Percentiles rank a stretch among this genome's conserved stretches.
Conservation (phyloP, 2,797 vertebrate species). For the Ciconia nigra region DNA sequence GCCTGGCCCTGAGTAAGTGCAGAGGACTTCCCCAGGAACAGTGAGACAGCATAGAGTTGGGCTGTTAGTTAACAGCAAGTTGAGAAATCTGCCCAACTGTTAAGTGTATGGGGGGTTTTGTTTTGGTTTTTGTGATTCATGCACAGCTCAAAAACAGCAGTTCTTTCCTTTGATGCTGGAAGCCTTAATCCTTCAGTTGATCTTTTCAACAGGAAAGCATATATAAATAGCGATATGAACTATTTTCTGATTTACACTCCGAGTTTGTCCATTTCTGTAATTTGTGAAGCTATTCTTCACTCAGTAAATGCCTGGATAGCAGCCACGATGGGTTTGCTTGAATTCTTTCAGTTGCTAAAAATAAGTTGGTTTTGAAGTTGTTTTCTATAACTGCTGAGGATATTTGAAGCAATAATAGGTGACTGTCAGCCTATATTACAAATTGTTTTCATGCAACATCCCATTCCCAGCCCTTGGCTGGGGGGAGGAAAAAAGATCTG, state of each 20-base stretch:
- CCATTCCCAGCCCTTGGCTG: neutral
- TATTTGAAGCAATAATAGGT: constrained; percentile 24
- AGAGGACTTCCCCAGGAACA: neutral
- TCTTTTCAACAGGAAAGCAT: constrained; percentile 1
- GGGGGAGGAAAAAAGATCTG: neutral
- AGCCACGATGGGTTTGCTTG: neutral
- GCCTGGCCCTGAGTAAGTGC: neutral
- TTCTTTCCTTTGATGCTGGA: neutral
- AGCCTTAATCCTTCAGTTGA: neutral
- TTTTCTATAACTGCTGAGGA: neutral
- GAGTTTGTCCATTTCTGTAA: constrained; percentile 32
- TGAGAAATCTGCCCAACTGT: constrained; percentile 10
- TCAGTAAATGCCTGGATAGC: neutral
- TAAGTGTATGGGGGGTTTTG: neutral
- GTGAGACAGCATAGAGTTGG: neutral
- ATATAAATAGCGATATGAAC: neutral
- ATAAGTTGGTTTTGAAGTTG: constrained; percentile 36
- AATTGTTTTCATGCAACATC: neutral
- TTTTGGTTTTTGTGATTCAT: constrained; percentile 35
- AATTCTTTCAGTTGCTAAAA: constrained; percentile 51
- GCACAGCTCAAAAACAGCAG: neutral
- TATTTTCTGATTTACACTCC: neutral
- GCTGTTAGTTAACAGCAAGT: neutral
- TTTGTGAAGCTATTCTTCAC: constrained; percentile 6
- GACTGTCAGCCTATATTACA: constrained; percentile 19